Percentiles rank a stretch among this genome's conserved stretches.
phyloP scores from a whole-genome alignment of 2,888 invertebrate genomes.

The Elysia crispata region DNA sequence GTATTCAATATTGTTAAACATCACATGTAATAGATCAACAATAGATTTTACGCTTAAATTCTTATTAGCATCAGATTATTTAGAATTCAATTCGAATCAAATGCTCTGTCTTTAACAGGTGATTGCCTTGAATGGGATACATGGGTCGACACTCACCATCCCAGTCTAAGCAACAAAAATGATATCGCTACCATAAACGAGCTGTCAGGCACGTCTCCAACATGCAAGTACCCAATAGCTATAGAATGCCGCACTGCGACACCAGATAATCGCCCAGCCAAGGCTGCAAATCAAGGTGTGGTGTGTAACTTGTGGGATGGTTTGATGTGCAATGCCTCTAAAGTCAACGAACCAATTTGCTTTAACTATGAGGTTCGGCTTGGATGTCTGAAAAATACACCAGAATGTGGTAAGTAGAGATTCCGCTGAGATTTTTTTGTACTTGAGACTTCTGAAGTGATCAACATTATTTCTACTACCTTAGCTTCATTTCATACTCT shows the following conservation, averaged over 20 bases:
- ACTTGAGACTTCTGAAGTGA: background rate
- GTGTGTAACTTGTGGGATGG: constrained; percentile 83
- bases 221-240: constrained; percentile 65
- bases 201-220: constrained; percentile 59
- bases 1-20: no score
- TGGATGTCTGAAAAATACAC: constrained; percentile 63
- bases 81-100: background rate
- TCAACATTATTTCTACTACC: no score
- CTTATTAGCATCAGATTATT: no score
- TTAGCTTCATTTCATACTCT: no score
- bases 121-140: constrained; percentile 68
- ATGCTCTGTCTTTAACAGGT: constrained; percentile 11
- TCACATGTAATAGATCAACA: no score
- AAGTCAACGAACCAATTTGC: constrained; percentile 75
- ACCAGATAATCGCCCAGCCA: constrained; percentile 57
- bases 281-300: constrained; percentile 63
- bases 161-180: constrained; percentile 57
- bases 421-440: background rate
- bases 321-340: constrained; percentile 15
- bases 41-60: no score
- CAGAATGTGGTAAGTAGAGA: constrained; percentile 64
- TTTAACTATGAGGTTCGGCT: constrained; percentile 67
- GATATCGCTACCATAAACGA: constrained; percentile 67
- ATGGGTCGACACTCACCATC: constrained; percentile 71
- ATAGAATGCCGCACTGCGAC: constrained; percentile 71